Evolutionary conservation across 2,888 invertebrate genomes (phyloP).

Genomic region (Sarcophaga carnaria): DNA sequence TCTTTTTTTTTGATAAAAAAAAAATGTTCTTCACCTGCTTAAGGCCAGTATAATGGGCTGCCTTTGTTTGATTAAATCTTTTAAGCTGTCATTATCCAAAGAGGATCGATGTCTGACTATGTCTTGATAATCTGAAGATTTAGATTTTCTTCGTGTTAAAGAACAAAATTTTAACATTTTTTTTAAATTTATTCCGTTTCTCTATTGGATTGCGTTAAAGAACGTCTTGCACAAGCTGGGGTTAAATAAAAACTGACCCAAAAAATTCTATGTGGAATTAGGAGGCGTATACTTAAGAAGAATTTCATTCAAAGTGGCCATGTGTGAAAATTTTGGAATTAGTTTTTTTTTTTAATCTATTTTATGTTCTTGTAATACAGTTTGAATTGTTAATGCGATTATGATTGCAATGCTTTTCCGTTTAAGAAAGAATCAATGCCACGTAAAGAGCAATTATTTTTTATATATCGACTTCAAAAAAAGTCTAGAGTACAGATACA

Average conservation of each 20-base stretch:
- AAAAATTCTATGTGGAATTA: slow-evolving; percentile 29
- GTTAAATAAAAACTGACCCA: slow-evolving; percentile 47
- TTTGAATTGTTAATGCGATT: background rate
- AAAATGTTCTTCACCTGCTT: slow-evolving; percentile 45
- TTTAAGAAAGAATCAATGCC: too few species aligned
- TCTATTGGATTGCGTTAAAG: background rate
- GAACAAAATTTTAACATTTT: slow-evolving; percentile 80
- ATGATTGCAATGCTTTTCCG: too few species aligned
- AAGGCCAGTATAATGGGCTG: slow-evolving; percentile 59
- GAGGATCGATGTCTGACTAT: slow-evolving; percentile 14
- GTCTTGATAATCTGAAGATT: slow-evolving; percentile 14
- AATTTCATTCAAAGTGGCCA: slow-evolving; percentile 5
- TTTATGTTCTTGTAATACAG: slow-evolving; percentile 22
- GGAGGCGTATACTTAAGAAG: slow-evolving; percentile 57
- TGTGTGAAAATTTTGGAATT: slow-evolving; percentile 12
- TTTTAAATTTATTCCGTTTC: background rate
- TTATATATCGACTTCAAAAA: too few species aligned
- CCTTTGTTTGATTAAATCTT: slow-evolving; percentile 59
- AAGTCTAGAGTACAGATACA: too few species aligned
- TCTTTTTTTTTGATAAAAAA: background rate
- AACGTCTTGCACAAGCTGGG: slow-evolving; percentile 36
- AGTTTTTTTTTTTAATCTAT: slow-evolving; percentile 1
- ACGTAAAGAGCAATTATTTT: too few species aligned
- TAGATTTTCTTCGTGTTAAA: slow-evolving; percentile 57
- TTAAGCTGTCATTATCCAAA: slow-evolving; percentile 49